Evolutionary conservation across 2,113 vertebrate species (phyloP), one percentile per base, ranked within the genome.

Genomic region (Pelecanoides urinatrix): DNA sequence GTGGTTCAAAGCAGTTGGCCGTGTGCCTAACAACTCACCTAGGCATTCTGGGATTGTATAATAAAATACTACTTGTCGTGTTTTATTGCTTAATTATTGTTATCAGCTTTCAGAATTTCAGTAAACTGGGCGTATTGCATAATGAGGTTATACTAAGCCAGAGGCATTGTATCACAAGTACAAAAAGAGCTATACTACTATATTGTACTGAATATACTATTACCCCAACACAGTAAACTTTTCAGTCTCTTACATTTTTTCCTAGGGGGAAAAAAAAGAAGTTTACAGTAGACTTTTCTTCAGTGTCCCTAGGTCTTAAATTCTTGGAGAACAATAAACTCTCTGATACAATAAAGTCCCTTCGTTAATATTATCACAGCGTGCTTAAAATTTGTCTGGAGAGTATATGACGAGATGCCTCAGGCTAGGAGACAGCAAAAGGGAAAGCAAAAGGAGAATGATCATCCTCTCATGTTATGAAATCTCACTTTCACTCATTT

Each of bases 1-100:
- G 84, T 97, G 93, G 56, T 91, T 93, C 83, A 88, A 68, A 94
- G 91, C 47, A 93, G 34, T 90, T 97, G 95, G 88, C 90, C 4
- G 3, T 63, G 47, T 65, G 90, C 94, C 94, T 88, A 85, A 70
- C 11, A 94, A 71, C 32, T 85, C 79, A 89, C 61, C 52, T 50
- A 91, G 34, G 88, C 65, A 86, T 88, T 96, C 79, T 88, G 85
- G 75, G 73, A 88, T 45, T 58, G 42, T 67, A 81, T 70, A 92
- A 93, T 82, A 90, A 95, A 96, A 90, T 65, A 95, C 50, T 88
- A 72, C 73, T 78, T 93, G 81, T 91, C 84, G 62, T 27, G 20
- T 29, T 67, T 85, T 93, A 79, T 63, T 95, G 63, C 61, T 96
- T 95, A 93, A 91, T 92, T 94, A 96, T 77, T 88, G 61, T 86